Conservation (phyloP, 2,888 invertebrate species). For the Lymantria dispar region DNA sequence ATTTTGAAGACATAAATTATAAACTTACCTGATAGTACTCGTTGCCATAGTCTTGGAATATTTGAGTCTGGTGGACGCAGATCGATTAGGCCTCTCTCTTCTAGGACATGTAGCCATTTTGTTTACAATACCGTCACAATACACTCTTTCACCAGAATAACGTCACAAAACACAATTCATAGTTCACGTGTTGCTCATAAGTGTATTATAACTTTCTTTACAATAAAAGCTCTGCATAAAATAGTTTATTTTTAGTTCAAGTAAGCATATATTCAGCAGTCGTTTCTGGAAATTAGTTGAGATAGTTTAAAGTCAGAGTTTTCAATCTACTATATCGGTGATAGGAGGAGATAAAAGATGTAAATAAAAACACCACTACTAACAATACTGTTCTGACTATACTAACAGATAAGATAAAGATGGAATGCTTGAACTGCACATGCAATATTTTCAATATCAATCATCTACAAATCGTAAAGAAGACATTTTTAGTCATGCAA, state of each 20-base stretch:
- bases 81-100: constrained; percentile 58
- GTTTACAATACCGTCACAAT: constrained; percentile 25
- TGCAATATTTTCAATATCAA: no score
- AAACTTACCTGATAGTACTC: constrained; percentile 62
- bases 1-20: no score
- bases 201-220: constrained; percentile 22
- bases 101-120: constrained; percentile 68
- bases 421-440: no score
- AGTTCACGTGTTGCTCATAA: constrained; percentile 10
- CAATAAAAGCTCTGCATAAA: constrained; percentile 30
- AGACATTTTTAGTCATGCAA: no score
- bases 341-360: no score
- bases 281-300: constrained; percentile 3
- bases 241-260: constrained; percentile 3
- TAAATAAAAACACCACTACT: no score
- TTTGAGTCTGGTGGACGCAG: constrained; percentile 63
- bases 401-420: no score
- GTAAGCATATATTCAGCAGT: constrained; percentile 29
- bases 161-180: constrained; percentile 9
- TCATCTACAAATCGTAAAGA: no score
- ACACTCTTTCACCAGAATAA: not conserved
- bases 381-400: no score
- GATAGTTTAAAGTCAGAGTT: not conserved
- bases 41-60: constrained; percentile 74
- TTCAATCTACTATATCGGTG: no score